Percentiles rank a stretch among this genome's conserved stretches.
phyloP scores from a whole-genome alignment of 2,797 vertebrate species.

The Hephaestus fuliginosus region DNA sequence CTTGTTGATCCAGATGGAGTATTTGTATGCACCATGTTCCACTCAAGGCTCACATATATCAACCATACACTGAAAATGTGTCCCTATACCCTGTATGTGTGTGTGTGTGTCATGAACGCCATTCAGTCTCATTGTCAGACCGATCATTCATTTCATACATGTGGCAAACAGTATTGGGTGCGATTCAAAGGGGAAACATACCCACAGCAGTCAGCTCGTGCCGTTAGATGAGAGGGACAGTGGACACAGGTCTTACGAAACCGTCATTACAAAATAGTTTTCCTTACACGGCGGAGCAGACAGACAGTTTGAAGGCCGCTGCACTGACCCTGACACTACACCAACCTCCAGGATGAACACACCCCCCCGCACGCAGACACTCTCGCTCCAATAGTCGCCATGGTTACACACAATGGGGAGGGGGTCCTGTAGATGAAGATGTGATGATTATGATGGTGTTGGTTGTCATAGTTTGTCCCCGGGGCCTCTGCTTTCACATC shows the following conservation, averaged over 20 bases:
- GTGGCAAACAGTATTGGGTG: not conserved
- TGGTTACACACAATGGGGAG: constrained; percentile 60
- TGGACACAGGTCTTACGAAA: not conserved
- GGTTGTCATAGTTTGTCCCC: constrained; percentile 55
- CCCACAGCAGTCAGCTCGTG: not conserved
- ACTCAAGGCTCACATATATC: not conserved
- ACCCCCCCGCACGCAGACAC: too few relatives aligned
- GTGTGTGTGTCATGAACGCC: not conserved
- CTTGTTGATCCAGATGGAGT: not conserved
- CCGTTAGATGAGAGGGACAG: not conserved
- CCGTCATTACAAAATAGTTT: constrained; percentile 13
- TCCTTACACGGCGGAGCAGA: not conserved
- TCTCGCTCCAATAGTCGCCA: constrained; percentile 48
- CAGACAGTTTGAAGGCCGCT: constrained; percentile 40
- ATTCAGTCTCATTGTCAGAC: not conserved
- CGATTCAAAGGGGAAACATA: not conserved
- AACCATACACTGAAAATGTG: not conserved
- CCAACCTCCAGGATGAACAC: constrained; percentile 14
- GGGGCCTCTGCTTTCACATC: constrained; percentile 52
- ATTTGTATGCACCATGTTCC: not conserved
- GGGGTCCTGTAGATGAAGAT: constrained; percentile 66
- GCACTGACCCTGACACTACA: constrained; percentile 47
- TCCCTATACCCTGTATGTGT: not conserved
- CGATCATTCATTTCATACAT: not conserved
- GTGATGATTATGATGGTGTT: constrained; percentile 54